phyloP scores from a whole-genome alignment of 1,140 invertebrate species.

The Anastrepha obliqua region DNA sequence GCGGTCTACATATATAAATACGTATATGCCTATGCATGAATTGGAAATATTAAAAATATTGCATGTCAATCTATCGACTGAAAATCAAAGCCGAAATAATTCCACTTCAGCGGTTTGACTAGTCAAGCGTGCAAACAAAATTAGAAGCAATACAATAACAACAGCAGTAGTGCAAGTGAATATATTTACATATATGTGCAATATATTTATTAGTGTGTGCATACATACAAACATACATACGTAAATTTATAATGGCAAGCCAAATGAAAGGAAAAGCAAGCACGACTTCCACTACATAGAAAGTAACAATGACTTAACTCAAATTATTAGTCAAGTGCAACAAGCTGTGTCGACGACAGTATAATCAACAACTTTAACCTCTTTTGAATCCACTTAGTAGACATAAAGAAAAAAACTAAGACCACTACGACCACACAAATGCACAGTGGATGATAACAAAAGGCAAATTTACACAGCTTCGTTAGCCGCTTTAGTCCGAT shows the following conservation, averaged over 20 bases:
- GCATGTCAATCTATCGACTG: constrained; percentile 37
- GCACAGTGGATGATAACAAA: too few relatives aligned
- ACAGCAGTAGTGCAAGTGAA: not conserved
- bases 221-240: not conserved
- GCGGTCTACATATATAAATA: not conserved
- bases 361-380: not conserved
- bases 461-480: too few relatives aligned
- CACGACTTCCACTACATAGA: not conserved
- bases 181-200: not conserved
- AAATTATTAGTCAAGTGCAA: constrained; percentile 1
- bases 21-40: not conserved
- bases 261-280: not conserved
- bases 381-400: too few relatives aligned
- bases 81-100: constrained; percentile 44
- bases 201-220: not conserved
- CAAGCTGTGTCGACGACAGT: not conserved
- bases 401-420: too few relatives aligned
- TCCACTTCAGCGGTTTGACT: constrained; percentile 37
- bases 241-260: not conserved
- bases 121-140: constrained; percentile 4
- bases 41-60: constrained; percentile 10
- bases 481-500: too few relatives aligned
- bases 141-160: not conserved
- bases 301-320: not conserved
- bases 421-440: too few relatives aligned